Evolutionary conservation across 2,797 vertebrate species (phyloP).

Genomic region (Gila robusta): DNA sequence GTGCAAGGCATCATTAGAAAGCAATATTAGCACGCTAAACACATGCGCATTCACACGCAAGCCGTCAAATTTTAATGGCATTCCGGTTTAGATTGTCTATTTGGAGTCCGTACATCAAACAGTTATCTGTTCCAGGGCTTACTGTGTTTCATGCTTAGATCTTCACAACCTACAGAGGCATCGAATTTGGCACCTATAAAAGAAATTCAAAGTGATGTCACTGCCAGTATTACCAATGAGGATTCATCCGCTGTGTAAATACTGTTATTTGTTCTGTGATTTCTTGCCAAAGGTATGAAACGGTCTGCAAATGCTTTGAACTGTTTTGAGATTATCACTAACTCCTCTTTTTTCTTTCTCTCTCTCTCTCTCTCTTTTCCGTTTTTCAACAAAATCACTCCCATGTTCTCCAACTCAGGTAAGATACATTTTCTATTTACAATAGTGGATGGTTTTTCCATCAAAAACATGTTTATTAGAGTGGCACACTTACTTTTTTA

Average conservation of each 20-base stretch:
- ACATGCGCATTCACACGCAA: background rate
- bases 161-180: conserved; percentile 46
- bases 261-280: conserved; percentile 53
- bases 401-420: conserved; percentile 48
- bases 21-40: background rate
- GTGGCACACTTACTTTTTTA: background rate
- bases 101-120: conserved; percentile 53
- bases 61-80: background rate
- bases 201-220: conserved; percentile 47
- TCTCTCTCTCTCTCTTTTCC: conserved; percentile 28
- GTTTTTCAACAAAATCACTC: conserved; percentile 14
- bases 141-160: conserved; percentile 48
- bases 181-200: conserved; percentile 46
- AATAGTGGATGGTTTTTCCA: background rate
- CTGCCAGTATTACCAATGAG: conserved; percentile 50
- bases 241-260: conserved; percentile 55
- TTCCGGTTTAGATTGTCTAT: conserved; percentile 33
- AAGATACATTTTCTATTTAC: conserved; percentile 30
- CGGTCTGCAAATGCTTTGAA: conserved; percentile 31
- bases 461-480: background rate
- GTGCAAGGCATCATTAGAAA: conserved; percentile 35
- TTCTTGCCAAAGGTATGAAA: conserved; percentile 52
- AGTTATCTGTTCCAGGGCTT: conserved; percentile 48
- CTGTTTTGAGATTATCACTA: conserved; percentile 25
- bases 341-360: background rate